Base-by-base conservation (phyloP, 2,113 vertebrate species). In the Euleptes europaea region DNA sequence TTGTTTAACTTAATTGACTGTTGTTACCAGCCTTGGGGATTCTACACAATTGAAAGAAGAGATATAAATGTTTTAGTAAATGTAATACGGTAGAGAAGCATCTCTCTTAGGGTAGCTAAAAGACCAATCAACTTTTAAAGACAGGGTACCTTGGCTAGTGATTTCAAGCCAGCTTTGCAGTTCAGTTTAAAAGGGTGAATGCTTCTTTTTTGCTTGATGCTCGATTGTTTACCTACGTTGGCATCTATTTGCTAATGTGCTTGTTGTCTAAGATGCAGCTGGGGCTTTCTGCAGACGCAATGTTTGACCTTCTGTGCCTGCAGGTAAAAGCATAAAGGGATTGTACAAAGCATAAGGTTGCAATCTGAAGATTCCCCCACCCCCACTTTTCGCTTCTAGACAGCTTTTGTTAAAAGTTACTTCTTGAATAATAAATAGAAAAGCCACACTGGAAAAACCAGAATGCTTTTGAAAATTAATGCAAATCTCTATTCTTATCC, bases 141-240 rank as follows among this genome's bases (percentile, higher is more conserved):
- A 38, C 26, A 88, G 85, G 83, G 76, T 78, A 0, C 76, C 84
- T 63, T 78, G 51, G 38, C 35, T 88, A 91, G 85, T 88, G 83
- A 69, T 35, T 91, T 31, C 88, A 83, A 88, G 86, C 80, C 67
- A 90, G 80, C 87, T 89, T 1, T 1, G 70, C 67, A 84, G 38
- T 91, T 85, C 86, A 82, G 44, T 89, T 94, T 92, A 90, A 88
- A 84, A 89, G 77, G 84, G 88, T 82, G 83, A 87, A 90, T 85
- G 74, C 60, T 93, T 79, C 69, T 90, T 51, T 84, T 54, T 90
- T 84, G 85, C 65, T 90, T 95, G 93, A 87, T 89, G 92, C 94
- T 94, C 93, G 72, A 86, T 85, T 40, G 69, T 88, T 91, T 93
- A 90, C 85, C 94, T 93, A 90, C 91, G 92, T 93, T 91, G 90